Percentiles rank a stretch among this genome's conserved stretches.
phyloP scores from a whole-genome alignment of 2,888 invertebrate genomes.

The Carpatolechia fugitivella region DNA sequence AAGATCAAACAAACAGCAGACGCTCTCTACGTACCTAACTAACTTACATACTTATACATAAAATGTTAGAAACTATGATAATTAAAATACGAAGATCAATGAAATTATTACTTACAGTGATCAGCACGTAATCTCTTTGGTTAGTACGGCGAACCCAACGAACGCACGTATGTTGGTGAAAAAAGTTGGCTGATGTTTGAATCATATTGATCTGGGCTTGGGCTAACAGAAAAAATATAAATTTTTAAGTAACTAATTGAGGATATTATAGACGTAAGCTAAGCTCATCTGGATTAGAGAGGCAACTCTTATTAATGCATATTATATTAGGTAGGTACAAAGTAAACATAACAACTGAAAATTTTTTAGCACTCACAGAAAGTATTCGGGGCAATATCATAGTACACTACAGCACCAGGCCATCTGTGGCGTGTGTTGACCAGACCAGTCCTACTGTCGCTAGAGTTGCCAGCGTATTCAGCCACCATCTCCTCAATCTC shows the following conservation, averaged over 20 bases:
- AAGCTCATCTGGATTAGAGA: too few relatives aligned
- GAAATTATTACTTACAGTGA: conserved; percentile 41
- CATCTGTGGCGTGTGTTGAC: conserved; percentile 41
- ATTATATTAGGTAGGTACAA: too few relatives aligned
- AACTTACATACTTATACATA: too few relatives aligned
- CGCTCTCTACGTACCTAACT: too few relatives aligned
- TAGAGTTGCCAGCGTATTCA: conserved; percentile 29
- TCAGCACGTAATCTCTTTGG: conserved; percentile 31
- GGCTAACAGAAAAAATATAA: background rate
- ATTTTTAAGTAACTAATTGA: background rate
- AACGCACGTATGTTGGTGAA: conserved; percentile 31
- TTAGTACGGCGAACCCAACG: conserved; percentile 30
- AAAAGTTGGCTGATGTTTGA: conserved; percentile 19
- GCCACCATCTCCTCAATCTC: conserved; percentile 38
- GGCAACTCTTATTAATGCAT: too few relatives aligned
- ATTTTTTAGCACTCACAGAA: background rate
- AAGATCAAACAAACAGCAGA: too few relatives aligned
- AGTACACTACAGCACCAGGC: conserved; percentile 37
- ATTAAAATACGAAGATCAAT: too few relatives aligned
- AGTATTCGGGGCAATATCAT: background rate
- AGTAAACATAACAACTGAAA: conserved; percentile 17
- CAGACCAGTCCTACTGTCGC: conserved; percentile 40
- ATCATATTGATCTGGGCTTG: conserved; percentile 22
- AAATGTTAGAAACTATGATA: too few relatives aligned
- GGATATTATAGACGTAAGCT: too few relatives aligned